phyloP scores from a whole-genome alignment of 2,797 vertebrate genomes.

The Chelmon rostratus region DNA sequence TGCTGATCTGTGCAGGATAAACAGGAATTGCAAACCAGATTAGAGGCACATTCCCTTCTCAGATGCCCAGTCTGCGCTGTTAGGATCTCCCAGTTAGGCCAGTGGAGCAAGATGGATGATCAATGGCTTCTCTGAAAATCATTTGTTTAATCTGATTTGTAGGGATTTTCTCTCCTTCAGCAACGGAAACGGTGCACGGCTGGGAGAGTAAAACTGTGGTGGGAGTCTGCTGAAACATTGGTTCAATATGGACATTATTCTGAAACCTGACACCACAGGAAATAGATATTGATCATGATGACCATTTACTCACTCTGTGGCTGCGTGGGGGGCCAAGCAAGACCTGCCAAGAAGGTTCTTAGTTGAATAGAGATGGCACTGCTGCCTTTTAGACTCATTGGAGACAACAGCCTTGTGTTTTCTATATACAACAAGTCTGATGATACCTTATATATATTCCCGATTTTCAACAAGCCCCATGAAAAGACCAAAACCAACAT shows the following conservation, averaged over 20 bases:
- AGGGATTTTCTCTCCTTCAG: constrained; percentile 81
- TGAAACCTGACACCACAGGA: constrained; percentile 86
- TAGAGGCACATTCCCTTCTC: constrained; percentile 83
- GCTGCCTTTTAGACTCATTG: constrained; percentile 9
- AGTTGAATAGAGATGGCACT: constrained; percentile 37
- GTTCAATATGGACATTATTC: constrained; percentile 87
- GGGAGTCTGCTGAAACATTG: constrained; percentile 83
- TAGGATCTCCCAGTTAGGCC: constrained; percentile 80
- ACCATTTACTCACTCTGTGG: constrained; percentile 80
- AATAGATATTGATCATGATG: constrained; percentile 84
- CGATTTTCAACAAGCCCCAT: not conserved
- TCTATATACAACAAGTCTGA: not conserved
- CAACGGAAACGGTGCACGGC: constrained; percentile 71
- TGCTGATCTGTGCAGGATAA: constrained; percentile 86
- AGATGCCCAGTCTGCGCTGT: constrained; percentile 79
- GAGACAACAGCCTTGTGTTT: not conserved
- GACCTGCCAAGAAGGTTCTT: constrained; percentile 56
- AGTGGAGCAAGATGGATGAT: constrained; percentile 76
- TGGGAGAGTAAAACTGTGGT: constrained; percentile 73
- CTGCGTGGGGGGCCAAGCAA: constrained; percentile 62
- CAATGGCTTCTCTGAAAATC: constrained; percentile 78
- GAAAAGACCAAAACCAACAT: not conserved
- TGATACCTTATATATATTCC: not conserved
- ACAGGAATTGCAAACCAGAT: constrained; percentile 85
- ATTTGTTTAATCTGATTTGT: constrained; percentile 85